Evolutionary conservation across 1,140 invertebrate genomes (phyloP), one percentile per base, ranked within the genome.

Genomic region (Zophobas morio): DNA sequence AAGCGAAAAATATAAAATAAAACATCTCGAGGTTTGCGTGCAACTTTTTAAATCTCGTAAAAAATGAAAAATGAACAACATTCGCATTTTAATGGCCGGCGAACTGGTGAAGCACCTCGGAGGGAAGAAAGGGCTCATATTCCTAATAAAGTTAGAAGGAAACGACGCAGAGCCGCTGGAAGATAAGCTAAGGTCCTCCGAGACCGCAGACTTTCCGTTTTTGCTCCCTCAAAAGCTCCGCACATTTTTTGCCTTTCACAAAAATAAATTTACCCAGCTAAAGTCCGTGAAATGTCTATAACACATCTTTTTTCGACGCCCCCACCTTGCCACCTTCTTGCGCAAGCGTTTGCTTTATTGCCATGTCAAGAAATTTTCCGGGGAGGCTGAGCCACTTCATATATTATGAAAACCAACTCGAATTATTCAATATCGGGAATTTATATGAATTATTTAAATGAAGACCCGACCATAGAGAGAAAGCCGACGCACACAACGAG

Each of bases 61-160:
- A 80, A 80, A 78, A 78, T 80, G 79, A 80, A 78, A 80, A 80
- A 80, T 80, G 79, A 71, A 80, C 79, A 80, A 78, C 79, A 80
- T 80, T 80, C 79, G 79, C 79, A 80, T 80, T 80, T 80, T 80
- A 80, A 80, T 80, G 79, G 75, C 1, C 56, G 63, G 39, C 72
- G 71, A 80, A 80, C 79, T 76, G 76, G 76, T 74, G 74, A 78
- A 78, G 76, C 73, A 78, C 76, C 78, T 71, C 72, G 53, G 75
- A 70, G 60, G 53, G 71, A 72, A 75, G 56, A 54, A 74, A 40
- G 56, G 34, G 40, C 71, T 74, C 60, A 72, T 72, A 71, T 74
- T 71, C 72, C 72, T 79, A 79, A 79, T 80, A 77, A 78, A 75
- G 79, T 80, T 77, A 77, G 76, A 75, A 72, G 75, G 78, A 77